These are phyloP conservation scores for Hippocampus zosterae DNA, from an alignment of 2,113 vertebrate species.

Conservation along the genomic window DNA sequence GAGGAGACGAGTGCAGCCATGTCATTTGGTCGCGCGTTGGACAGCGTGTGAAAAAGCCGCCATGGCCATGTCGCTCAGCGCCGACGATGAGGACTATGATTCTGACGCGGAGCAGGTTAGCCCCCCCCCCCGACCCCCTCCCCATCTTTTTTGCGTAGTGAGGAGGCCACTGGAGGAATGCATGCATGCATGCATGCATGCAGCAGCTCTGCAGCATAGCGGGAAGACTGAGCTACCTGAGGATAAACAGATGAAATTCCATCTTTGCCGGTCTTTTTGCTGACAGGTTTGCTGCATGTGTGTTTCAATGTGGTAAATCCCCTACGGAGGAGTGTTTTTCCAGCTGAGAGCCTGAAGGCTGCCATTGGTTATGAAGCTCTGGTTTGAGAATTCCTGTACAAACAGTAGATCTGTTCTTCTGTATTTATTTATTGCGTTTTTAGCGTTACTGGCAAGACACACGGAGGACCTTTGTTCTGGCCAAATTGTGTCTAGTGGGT, in stretches of 20 bases:
- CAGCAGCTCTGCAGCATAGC: constrained; percentile 48
- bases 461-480: neutral
- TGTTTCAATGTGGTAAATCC: constrained; percentile 27
- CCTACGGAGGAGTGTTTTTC: constrained; percentile 35
- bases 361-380: constrained; percentile 38
- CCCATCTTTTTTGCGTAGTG: constrained; percentile 25
- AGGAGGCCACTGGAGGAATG: constrained; percentile 55
- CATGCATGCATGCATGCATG: constrained; percentile 47
- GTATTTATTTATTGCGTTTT: constrained; percentile 9
- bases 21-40: constrained; percentile 78
- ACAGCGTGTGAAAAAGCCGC: constrained; percentile 77
- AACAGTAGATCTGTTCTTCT: constrained; percentile 32
- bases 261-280: constrained; percentile 13
- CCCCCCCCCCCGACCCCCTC: constrained; percentile 21
- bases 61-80: constrained; percentile 90
- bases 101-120: constrained; percentile 87
- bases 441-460: neutral
- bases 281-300: constrained; percentile 20
- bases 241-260: constrained; percentile 48
- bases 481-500: neutral
- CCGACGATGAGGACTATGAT: constrained; percentile 90
- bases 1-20: constrained; percentile 77
- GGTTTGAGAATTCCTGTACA: constrained; percentile 28
- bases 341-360: constrained; percentile 36
- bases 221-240: constrained; percentile 53